Evolutionary conservation across 1,140 invertebrate genomes (phyloP), one percentile per base, ranked within the genome.

Genomic region (Lepidurus apus): DNA sequence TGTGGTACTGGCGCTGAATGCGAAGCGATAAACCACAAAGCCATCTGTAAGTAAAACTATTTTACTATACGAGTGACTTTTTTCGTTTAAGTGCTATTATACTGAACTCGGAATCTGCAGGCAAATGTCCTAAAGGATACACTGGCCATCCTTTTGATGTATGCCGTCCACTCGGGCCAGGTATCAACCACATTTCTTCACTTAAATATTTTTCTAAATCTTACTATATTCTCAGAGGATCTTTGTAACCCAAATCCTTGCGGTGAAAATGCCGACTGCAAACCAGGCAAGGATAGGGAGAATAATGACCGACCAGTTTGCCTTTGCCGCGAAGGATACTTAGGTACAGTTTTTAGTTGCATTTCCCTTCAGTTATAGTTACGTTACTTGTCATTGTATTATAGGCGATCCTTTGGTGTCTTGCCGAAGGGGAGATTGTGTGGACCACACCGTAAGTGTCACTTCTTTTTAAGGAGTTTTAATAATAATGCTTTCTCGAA

Each of bases 191-290:
- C 34, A 4, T 47, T 5, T 45, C 17, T 44, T 76, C 26, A 5
- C 42, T 11, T 24, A 42, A 45, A 76, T 76, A 3, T 76, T 11
- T 76, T 76, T 43, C 75, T 34, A 34, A 34, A 4, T 34, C 34
- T 34, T 34, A 34, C 34, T 34, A 34, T 4, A 34, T 34, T 34
- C 4, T 34, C 81, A 92, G 93, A 88, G 82, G 93, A 95, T 83
- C 87, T 95, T 0, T 95, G 93, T 82, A 88, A 90, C 74, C 93
- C 93, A 0, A 94, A 94, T 85, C 93, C 93, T 21, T 96, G 94
- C 82, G 94, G 94, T 2, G 85, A 83, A 1, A 93, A 95, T 82
- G 93, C 94, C 17, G 87, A 91, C 77, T 96, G 95, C 82, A 89
- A 90, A 42, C 92, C 93, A 0, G 93, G 93, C 2, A 90, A 91